These are phyloP conservation scores for Coleophora flavipennella DNA, from an alignment of 2,888 invertebrate genomes.

Conservation along the genomic window DNA sequence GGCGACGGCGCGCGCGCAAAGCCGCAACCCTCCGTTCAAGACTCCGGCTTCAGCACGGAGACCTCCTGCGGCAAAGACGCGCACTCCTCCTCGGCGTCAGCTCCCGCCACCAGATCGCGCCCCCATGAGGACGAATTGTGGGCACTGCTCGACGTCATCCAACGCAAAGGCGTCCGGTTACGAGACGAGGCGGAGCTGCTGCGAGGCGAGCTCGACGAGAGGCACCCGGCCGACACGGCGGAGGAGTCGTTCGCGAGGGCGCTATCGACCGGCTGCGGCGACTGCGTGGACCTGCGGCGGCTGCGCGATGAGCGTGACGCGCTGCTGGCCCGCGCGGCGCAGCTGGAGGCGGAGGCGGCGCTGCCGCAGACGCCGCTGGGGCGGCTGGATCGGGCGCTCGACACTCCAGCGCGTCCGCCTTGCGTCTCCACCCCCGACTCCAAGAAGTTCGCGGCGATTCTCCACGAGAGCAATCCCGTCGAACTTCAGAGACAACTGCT, in stretches of 20 bases:
- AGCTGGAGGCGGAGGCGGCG: constrained; percentile 25
- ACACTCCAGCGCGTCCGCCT: constrained; percentile 75
- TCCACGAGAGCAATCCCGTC: constrained; percentile 84
- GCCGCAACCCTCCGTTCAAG: constrained; percentile 78
- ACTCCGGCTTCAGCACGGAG: constrained; percentile 93
- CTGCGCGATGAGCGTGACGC: constrained; percentile 83
- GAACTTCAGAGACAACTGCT: constrained; percentile 89
- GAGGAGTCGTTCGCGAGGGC: constrained; percentile 76
- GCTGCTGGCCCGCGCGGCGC: constrained; percentile 76
- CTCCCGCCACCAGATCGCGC: constrained; percentile 70
- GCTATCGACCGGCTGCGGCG: constrained; percentile 24
- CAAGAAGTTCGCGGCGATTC: constrained; percentile 86
- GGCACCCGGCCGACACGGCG: constrained; percentile 62
- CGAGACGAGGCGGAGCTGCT: constrained; percentile 80
- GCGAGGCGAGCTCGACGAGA: constrained; percentile 63
- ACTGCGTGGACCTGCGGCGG: constrained; percentile 65
- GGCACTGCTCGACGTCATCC: constrained; percentile 89
- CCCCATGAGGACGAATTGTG: constrained; percentile 86
- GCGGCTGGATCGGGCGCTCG: constrained; percentile 78
- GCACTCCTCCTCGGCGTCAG: constrained; percentile 75
- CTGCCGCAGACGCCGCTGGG: constrained; percentile 72
- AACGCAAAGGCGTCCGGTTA: constrained; percentile 79
- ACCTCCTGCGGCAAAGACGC: constrained; percentile 87
- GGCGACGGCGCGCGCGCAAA: constrained; percentile 61
- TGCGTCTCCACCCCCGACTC: constrained; percentile 79